These are phyloP conservation scores for Drosophila leonis DNA, from an alignment of 2,888 invertebrate genomes.

Conservation along the genomic window DNA sequence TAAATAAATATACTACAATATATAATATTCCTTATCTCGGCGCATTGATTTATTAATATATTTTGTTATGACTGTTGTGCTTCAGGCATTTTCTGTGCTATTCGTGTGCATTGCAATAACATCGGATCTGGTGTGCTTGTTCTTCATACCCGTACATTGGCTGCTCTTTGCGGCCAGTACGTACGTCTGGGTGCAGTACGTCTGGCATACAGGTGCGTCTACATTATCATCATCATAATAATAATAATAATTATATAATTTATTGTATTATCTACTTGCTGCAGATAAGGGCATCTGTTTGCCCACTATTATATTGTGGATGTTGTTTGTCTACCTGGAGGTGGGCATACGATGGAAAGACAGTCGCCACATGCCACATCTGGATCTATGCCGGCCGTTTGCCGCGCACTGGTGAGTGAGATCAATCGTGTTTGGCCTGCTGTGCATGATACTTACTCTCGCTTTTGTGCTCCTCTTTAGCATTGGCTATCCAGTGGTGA, in stretches of 20 bases:
- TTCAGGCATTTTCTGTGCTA: slow-evolving; percentile 97
- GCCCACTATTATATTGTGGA: slow-evolving; percentile 97
- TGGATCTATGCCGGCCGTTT: slow-evolving; percentile 97
- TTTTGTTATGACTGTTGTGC: slow-evolving; percentile 28
- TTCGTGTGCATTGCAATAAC: slow-evolving; percentile 99
- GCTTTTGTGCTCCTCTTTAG: slow-evolving; percentile 86
- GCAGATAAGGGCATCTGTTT: slow-evolving; percentile 96
- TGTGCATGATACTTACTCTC: not conserved
- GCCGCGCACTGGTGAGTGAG: slow-evolving; percentile 95
- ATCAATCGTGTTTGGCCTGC: not conserved
- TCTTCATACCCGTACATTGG: slow-evolving; percentile 99
- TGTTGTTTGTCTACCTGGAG: slow-evolving; percentile 97
- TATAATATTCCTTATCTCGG: not conserved
- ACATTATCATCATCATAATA: not conserved
- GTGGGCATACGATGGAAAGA: slow-evolving; percentile 94
- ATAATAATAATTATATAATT: not conserved
- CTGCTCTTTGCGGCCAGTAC: slow-evolving; percentile 99
- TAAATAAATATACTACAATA: slow-evolving; percentile 86
- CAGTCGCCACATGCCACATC: slow-evolving; percentile 92
- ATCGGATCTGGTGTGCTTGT: slow-evolving; percentile 99
- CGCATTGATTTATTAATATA: slow-evolving; percentile 15
- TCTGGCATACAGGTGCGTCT: slow-evolving; percentile 95
- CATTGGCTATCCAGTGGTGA: slow-evolving; percentile 97
- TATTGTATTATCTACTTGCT: slow-evolving; percentile 75
- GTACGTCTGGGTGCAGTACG: slow-evolving; percentile 99